Base-by-base conservation (phyloP, 2,113 vertebrate genomes). In the Ciconia boyciana region DNA sequence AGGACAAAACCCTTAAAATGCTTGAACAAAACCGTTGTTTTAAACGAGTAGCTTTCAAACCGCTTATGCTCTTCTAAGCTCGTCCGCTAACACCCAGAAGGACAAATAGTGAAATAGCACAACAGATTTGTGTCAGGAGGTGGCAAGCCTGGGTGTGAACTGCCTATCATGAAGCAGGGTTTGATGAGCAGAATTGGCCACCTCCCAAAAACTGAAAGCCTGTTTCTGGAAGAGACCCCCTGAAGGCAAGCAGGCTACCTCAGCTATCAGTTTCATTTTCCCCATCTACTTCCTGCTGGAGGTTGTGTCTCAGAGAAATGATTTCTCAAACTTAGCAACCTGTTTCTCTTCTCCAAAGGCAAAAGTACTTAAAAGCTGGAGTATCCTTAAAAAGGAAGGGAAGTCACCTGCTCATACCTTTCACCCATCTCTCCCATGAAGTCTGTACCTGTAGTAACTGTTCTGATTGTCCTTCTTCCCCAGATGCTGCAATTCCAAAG, bases 101-200 rank as follows among this genome's bases (percentile, higher is more conserved):
- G 94, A 96, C 94, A 95, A 96, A 90, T 25, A 97, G 92, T 29
- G 90, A 96, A 96, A 92, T 95, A 94, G 76, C 94, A 96, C 90
- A 86, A 92, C 96, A 97, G 96, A 95, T 97, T 96, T 96, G 94
- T 96, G 95, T 95, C 96, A 94, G 96, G 81, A 96, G 94, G 94
- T 96, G 96, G 93, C 85, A 95, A 93, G 87, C 62, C 80, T 90
- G 92, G 90, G 96, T 96, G 93, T n/a, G 93, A 96, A 92, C 84
- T 93, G 94, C 95, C 94, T 82, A 89, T 97, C 96, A 95, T 69
- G 69, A 82, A 94, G 83, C 72, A 24, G 86, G 28, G 81, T 87
- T 87, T 94, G 93, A 96, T 5, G 49, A 96, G 87, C 69, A 82
- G 93, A 93, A 70, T 58, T 96, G 94, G 96, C 94, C 68, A 79